Conservation (phyloP, 2,113 vertebrate species). For the Mastomys coucha region DNA sequence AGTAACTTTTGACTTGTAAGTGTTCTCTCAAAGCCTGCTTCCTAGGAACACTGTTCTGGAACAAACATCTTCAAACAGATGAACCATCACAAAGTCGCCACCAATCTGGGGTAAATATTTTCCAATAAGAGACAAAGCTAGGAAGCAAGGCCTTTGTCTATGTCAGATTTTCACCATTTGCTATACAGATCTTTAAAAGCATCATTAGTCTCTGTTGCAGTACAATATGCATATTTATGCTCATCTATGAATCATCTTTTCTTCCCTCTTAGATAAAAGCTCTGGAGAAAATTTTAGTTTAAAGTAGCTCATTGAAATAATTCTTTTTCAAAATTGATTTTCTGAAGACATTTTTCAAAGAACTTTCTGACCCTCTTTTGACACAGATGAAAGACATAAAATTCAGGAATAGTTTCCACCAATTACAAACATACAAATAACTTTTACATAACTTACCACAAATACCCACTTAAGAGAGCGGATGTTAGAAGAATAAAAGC, state of each 20-base stretch:
- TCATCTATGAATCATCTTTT: conserved; percentile 4
- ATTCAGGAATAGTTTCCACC: conserved; percentile 19
- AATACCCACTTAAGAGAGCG: neutral
- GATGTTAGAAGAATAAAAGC: neutral
- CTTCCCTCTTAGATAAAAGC: conserved; percentile 25
- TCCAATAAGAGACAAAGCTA: neutral
- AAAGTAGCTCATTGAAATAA: conserved; percentile 49
- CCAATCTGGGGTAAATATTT: neutral
- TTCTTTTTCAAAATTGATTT: conserved; percentile 50
- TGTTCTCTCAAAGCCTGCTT: neutral
- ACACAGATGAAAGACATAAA: conserved; percentile 54
- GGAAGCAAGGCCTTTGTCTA: neutral
- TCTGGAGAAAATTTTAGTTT: neutral
- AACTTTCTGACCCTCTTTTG: conserved; percentile 45
- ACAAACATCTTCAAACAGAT: neutral
- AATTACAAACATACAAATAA: conserved; percentile 49
- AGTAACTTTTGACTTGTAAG: neutral
- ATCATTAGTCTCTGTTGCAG: neutral
- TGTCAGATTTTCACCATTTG: neutral
- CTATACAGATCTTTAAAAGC: neutral
- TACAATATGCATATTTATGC: neutral
- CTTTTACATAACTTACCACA: neutral
- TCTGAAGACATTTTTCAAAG: conserved; percentile 55
- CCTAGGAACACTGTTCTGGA: neutral
- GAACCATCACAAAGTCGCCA: neutral